Base-by-base conservation (phyloP, 2,888 invertebrate species). In the Brassicogethes aeneus region DNA sequence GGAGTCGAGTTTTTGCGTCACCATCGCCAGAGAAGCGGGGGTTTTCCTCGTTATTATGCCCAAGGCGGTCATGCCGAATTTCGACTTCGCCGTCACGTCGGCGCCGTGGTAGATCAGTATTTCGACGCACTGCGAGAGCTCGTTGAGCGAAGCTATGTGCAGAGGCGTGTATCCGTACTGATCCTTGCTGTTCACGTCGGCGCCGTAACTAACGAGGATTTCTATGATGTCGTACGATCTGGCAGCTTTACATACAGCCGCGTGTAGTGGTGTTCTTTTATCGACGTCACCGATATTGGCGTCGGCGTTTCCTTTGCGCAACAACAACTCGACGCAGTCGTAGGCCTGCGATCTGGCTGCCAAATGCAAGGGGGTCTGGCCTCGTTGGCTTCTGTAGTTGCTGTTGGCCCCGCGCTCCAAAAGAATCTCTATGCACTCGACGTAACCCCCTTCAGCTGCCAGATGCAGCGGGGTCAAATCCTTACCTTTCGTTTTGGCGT, bases 11-110 rank as follows among this genome's bases (percentile, higher is more conserved):
- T 86, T 85, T 59, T 86, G 82, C 34, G 83, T 80, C 50, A 91
- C 80, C 75, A 87, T 86, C 23, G 83, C 82, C 52, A 90, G 73
- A 14, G 88, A 88, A 8, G 87, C 85, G 8, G 90, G 90, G 2
- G 89, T 90, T 70, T 89, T 89, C 46, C 90, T 74, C 14, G 87
- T 81, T 45, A 91, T 87, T 47, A 90, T 85, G 54, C 88, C 86
- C 44, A 91, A 70, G 16, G 89, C 89, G 5, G 87, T 85, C 62
- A 87, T 85, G 42, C 90, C 89, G 57, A 87, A 89, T 64, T 85
- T 87, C 37, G 89, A 90, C 57, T 84, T 81, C 2, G 88, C 85
- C 10, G 88, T 89, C n/a, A 91, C 83, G 70, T 91, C 90, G 36
- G 89, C 89, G 2, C 89, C 90, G 61, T 85, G 82, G 58, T 81